Percentiles rank a stretch among this genome's conserved stretches.
Conservation (phyloP, 2,113 vertebrate species). For the Dasyurus viverrinus region DNA sequence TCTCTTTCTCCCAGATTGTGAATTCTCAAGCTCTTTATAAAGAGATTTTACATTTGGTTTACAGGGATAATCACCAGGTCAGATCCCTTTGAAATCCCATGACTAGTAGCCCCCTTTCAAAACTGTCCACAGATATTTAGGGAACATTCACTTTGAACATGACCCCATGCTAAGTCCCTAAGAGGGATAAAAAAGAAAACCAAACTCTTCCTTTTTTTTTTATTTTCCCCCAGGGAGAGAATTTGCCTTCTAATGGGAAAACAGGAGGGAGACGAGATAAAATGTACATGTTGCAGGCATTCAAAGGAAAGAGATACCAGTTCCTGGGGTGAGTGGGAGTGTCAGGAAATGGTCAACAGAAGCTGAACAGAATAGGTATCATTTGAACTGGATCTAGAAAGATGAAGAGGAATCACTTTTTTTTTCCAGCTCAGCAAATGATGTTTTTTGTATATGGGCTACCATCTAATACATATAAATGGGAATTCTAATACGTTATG, state of each 20-base stretch:
- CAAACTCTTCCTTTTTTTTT: neutral
- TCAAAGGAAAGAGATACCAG: neutral
- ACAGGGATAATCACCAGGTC: neutral
- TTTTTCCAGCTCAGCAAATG: neutral
- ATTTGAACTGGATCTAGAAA: neutral
- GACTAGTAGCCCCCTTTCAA: neutral
- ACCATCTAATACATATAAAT: neutral
- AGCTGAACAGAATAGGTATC: neutral
- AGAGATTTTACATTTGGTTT: neutral
- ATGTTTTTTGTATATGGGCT: neutral
- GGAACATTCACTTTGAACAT: neutral
- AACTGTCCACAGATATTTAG: neutral
- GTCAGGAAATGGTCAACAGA: neutral
- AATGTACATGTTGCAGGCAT: neutral
- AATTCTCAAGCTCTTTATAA: neutral
- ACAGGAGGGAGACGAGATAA: neutral
- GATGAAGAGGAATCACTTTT: neutral
- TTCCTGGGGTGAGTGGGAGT: neutral
- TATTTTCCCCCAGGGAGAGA: neutral
- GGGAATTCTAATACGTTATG: neutral
- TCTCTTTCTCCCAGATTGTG: neutral
- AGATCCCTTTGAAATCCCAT: neutral
- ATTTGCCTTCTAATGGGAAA: neutral
- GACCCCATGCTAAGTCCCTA: neutral
- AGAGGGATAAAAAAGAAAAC: neutral